These are phyloP conservation scores for Eulemur mongoz DNA, from an alignment of 2,797 vertebrate genomes.

Conservation along the genomic window DNA sequence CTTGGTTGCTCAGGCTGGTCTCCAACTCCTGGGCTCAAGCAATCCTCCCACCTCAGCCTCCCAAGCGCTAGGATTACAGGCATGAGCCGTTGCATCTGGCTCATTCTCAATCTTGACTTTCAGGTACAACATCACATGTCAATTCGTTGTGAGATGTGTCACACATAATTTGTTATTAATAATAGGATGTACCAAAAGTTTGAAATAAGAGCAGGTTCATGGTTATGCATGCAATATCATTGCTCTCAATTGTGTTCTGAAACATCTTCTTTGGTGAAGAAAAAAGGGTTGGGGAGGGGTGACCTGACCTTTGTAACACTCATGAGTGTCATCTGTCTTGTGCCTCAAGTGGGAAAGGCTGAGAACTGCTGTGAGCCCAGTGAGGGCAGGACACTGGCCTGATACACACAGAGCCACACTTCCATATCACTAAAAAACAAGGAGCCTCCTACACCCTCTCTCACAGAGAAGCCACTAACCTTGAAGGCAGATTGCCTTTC, in stretches of 20 bases:
- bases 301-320: neutral
- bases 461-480: neutral
- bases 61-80: too few species aligned
- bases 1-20: too few species aligned
- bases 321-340: neutral
- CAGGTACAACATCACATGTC: neutral
- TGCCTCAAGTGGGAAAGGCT: neutral
- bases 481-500: neutral
- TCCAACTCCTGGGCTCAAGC: too few species aligned
- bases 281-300: neutral
- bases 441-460: neutral
- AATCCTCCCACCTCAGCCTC: too few species aligned
- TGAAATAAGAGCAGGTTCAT: neutral
- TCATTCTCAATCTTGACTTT: neutral
- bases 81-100: too few species aligned
- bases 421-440: neutral
- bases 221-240: fast-evolving
- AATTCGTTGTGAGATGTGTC: neutral
- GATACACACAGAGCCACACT: too few species aligned
- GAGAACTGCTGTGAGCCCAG: neutral
- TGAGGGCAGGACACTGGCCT: neutral
- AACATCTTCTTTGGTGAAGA: neutral
- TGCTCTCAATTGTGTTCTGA: neutral
- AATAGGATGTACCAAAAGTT: neutral
- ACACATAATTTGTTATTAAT: neutral